Evolutionary conservation across 2,797 vertebrate species (phyloP).

Genomic region (Gorsachius magnificus): DNA sequence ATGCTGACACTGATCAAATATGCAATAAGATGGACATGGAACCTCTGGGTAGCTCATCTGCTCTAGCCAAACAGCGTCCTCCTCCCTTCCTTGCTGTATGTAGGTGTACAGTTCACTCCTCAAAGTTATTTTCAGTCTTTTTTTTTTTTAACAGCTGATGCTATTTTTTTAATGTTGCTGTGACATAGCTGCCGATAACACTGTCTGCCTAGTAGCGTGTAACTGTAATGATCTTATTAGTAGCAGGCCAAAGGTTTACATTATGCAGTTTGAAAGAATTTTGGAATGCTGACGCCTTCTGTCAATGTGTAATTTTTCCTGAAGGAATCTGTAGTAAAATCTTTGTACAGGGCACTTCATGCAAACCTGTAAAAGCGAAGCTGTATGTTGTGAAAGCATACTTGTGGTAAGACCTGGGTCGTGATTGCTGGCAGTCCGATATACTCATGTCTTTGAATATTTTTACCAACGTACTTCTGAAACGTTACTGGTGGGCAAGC

Average conservation of each 20-base stretch:
- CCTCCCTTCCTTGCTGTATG: background rate
- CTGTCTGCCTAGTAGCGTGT: conserved; percentile 19
- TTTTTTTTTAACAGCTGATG: background rate
- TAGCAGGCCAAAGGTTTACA: background rate
- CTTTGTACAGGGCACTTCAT: background rate
- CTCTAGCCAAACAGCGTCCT: background rate
- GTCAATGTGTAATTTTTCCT: background rate
- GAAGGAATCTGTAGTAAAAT: background rate
- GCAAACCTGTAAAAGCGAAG: background rate
- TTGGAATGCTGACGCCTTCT: conserved; percentile 1
- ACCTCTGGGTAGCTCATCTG: background rate
- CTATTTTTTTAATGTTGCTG: background rate
- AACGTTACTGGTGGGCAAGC: background rate
- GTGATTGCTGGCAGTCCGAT: conserved; percentile 39
- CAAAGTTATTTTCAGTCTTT: background rate
- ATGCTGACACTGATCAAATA: background rate
- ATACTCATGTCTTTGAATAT: conserved; percentile 33
- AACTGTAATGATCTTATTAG: background rate
- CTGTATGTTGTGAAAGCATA: background rate
- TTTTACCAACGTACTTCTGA: background rate
- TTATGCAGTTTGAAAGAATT: background rate
- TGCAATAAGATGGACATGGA: background rate
- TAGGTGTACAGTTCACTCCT: background rate
- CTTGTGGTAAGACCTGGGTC: conserved; percentile 11
- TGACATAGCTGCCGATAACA: conserved; percentile 32